Evolutionary conservation across 2,888 invertebrate species (phyloP), one percentile per base, ranked within the genome.

Genomic region (Thymelicus sylvestris): DNA sequence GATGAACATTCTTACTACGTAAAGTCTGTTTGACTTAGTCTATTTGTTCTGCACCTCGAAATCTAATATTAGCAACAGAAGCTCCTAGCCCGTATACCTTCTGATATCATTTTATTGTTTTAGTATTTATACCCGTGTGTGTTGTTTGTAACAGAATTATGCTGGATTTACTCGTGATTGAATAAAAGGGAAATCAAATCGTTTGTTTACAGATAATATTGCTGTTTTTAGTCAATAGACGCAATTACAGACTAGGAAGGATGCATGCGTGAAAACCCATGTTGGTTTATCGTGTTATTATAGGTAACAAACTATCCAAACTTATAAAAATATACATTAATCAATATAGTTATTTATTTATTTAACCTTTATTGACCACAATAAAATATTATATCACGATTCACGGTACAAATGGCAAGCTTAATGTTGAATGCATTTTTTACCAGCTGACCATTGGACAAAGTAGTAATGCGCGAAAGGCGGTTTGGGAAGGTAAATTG

Each of bases 51-150:
- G n/a, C 38, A 67, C 72, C 41, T 65, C 50, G 44, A 44, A 44
- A 41, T 66, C 74, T 74, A 77, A 71, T 73, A 73, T 73, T 72
- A 75, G 66, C 65, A 7, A 59, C 55, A 62, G 55, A 60, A 68
- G 41, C 19, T 5, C 12, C 13, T 13, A 68, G 41, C 19, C 13
- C 12, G 19, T 19, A 24, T 13, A 39, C 6, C 57, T 44, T 10
- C 7, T 47, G 63, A 47, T 55, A 68, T 12, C 55, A 44, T 0
- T 24, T 60, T 60, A 67, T 44, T 69, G 63, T 64, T 63, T 68
- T 15, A 66, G 44, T 62, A 55, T 68, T 63, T 55, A 55, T 68
- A 55, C 31, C 31, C 8, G 12, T 7, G 41, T n/a, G n/a, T n/a
- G 15, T 6, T 64, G 48, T 69, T 69, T 69, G 63, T 19, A 1